Evolutionary conservation across 92 coral and sea anemone genomes (phyloP).

Genomic region (Phymanthus crucifer): DNA sequence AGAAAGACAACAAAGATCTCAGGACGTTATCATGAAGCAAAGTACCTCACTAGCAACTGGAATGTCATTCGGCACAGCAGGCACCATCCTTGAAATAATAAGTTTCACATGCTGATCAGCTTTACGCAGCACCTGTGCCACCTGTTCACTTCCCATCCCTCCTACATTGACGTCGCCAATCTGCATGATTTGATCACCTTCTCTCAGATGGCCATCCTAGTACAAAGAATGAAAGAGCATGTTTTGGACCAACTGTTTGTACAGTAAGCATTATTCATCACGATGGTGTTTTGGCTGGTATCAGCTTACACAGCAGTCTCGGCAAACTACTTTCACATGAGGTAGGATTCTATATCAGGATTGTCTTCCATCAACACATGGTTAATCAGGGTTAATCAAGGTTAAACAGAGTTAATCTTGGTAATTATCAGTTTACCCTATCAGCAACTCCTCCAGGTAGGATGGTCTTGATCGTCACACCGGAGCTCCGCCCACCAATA

Average conservation of each 20-base stretch:
- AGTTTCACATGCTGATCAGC: slow-evolving; percentile 94
- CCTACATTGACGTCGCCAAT: slow-evolving; percentile 98
- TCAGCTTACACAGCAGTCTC: too few relatives aligned
- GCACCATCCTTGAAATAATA: slow-evolving; percentile 86
- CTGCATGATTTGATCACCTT: slow-evolving; percentile 97
- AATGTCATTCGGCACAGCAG: slow-evolving; percentile 4
- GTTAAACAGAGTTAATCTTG: too few relatives aligned
- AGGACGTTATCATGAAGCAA: background rate
- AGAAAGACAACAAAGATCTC: too few relatives aligned
- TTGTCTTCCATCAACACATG: too few relatives aligned
- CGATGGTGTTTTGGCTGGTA: too few relatives aligned
- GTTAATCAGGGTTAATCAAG: too few relatives aligned
- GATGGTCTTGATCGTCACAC: slow-evolving; percentile 94
- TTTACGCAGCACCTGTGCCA: slow-evolving; percentile 93
- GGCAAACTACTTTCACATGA: too few relatives aligned
- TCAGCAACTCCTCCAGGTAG: slow-evolving; percentile 97
- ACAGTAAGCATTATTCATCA: too few relatives aligned
- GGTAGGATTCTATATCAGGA: too few relatives aligned
- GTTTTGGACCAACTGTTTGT: too few relatives aligned
- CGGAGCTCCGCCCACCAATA: slow-evolving; percentile 93
- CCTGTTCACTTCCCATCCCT: slow-evolving; percentile 99
- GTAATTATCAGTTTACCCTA: slow-evolving; percentile 43
- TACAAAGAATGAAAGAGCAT: background rate
- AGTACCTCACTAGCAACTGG: slow-evolving; percentile 24
- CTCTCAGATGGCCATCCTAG: slow-evolving; percentile 91